These are phyloP conservation scores for Argyra leucocephala DNA, from an alignment of 2,888 invertebrate genomes.

Conservation along the genomic window DNA sequence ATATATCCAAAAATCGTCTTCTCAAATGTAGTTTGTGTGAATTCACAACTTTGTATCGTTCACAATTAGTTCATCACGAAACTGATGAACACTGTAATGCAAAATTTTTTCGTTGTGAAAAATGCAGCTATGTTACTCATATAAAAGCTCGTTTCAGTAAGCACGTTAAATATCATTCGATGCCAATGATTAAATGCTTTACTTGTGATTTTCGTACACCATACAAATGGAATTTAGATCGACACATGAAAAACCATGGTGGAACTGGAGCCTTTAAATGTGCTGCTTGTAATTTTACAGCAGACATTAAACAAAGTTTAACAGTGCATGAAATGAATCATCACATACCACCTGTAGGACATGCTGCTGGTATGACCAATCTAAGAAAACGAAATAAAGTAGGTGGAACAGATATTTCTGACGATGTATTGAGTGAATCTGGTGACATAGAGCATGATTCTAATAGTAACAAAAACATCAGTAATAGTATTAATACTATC, in stretches of 20 bases:
- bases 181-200: constrained; percentile 89
- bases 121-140: constrained; percentile 86
- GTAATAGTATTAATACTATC: constrained; percentile 35
- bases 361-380: constrained; percentile 47
- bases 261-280: constrained; percentile 78
- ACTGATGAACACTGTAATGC: constrained; percentile 66
- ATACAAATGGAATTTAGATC: constrained; percentile 85
- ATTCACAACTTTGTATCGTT: constrained; percentile 55
- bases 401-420: constrained; percentile 51
- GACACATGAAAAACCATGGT: constrained; percentile 86
- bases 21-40: constrained; percentile 59
- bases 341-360: constrained; percentile 71
- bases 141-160: constrained; percentile 82
- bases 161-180: constrained; percentile 86
- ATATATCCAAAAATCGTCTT: constrained; percentile 36
- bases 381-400: constrained; percentile 62
- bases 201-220: constrained; percentile 89
- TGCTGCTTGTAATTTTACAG: constrained; percentile 79
- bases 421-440: constrained; percentile 25
- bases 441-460: constrained; percentile 37
- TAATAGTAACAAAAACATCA: constrained; percentile 34
- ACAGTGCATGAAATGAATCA: constrained; percentile 89
- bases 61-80: constrained; percentile 59
- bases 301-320: constrained; percentile 83
- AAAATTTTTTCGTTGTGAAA: constrained; percentile 73